Conservation (phyloP, 2,113 vertebrate species). For the Ranitomeya variabilis region DNA sequence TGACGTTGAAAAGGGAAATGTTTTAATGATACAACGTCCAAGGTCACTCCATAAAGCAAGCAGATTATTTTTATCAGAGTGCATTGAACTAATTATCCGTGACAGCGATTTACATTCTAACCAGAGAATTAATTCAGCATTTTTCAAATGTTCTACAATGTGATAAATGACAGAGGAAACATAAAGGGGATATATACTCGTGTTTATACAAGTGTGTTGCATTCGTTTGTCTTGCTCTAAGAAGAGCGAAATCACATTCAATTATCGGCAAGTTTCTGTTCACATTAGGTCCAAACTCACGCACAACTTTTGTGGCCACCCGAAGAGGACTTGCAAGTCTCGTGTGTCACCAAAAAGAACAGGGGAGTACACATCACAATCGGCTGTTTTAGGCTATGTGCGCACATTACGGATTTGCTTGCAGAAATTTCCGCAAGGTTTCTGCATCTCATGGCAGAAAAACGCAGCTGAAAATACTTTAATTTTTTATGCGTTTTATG, state of each 20-base stretch:
- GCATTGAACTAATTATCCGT: background rate
- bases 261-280: background rate
- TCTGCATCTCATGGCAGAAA: too few species aligned
- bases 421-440: too few species aligned
- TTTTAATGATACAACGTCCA: background rate
- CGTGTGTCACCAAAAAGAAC: background rate
- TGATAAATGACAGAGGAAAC: conserved; percentile 39
- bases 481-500: too few species aligned
- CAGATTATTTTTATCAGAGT: conserved; percentile 40
- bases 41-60: conserved; percentile 14
- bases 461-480: too few species aligned
- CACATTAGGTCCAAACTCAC: background rate
- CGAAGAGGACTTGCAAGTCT: background rate
- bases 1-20: conserved; percentile 17
- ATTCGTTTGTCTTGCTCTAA: background rate
- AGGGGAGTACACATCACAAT: background rate
- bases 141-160: background rate
- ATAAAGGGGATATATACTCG: background rate
- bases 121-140: conserved; percentile 17
- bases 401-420: too few species aligned
- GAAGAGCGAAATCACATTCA: conserved; percentile 4
- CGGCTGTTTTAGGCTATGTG: too few species aligned
- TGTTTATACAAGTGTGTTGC: conserved; percentile 31
- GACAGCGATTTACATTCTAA: conserved; percentile 22
- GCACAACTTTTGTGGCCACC: background rate